Evolutionary conservation across 2,888 invertebrate genomes (phyloP).

Genomic region (Epistrophe grossulariae): DNA sequence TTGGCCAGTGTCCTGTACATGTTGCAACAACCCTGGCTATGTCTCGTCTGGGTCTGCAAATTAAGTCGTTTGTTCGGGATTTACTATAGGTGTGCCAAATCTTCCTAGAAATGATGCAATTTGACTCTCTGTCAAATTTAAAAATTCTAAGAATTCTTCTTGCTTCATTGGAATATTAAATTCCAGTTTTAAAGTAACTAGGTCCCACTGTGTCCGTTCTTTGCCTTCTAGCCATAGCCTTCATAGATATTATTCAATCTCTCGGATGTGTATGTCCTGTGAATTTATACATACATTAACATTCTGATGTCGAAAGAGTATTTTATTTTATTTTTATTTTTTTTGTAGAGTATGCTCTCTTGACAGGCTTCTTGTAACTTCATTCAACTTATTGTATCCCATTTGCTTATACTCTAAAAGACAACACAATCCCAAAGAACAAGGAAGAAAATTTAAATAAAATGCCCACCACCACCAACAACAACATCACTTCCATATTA

Average conservation of each 20-base stretch:
- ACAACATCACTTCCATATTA: neutral
- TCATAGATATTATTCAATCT: slow-evolving; percentile 52
- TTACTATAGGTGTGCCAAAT: no score
- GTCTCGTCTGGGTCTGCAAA: no score
- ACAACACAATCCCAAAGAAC: slow-evolving; percentile 28
- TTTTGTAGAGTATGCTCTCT: neutral
- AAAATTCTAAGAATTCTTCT: no score
- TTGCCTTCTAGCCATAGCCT: slow-evolving; percentile 13
- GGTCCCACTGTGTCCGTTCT: neutral
- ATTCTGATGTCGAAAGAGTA: slow-evolving; percentile 3
- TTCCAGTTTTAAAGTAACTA: neutral
- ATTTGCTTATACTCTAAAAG: slow-evolving; percentile 35
- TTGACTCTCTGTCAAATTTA: no score
- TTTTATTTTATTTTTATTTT: neutral
- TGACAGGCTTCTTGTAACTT: slow-evolving; percentile 43
- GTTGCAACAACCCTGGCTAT: no score
- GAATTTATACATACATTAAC: neutral
- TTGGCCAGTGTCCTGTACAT: no score
- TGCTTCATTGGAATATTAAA: neutral
- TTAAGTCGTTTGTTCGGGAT: no score
- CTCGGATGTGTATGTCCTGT: slow-evolving; percentile 29
- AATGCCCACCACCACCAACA: slow-evolving; percentile 42
- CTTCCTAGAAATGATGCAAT: no score
- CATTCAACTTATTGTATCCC: slow-evolving; percentile 58
- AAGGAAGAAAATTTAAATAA: slow-evolving; percentile 65